These are phyloP conservation scores for Molossus alvarezi DNA, from an alignment of 2,797 vertebrate genomes.

Conservation along the genomic window DNA sequence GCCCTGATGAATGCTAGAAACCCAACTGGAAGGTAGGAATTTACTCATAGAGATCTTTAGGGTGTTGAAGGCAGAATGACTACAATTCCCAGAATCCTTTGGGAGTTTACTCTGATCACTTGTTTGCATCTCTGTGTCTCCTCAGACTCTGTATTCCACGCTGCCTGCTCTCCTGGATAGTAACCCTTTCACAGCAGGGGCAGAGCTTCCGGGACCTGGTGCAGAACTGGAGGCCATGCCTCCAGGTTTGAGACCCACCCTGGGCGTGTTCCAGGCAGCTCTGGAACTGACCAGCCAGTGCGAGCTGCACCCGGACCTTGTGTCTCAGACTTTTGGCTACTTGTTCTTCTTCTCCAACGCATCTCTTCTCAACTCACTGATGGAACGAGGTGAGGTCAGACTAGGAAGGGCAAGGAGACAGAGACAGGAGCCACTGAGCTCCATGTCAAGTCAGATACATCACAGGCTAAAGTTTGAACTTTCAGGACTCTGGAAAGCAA, in stretches of 20 bases:
- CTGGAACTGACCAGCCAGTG: conserved; percentile 94
- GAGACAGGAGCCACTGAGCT: background rate
- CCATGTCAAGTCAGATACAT: background rate
- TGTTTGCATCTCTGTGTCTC: conserved; percentile 54
- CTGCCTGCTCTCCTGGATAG: conserved; percentile 95
- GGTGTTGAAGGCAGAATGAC: background rate
- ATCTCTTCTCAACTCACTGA: conserved; percentile 95
- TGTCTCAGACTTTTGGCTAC: conserved; percentile 97
- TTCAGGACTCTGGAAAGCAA: background rate
- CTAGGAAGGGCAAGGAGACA: background rate
- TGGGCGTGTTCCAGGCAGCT: conserved; percentile 95
- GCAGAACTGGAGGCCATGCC: conserved; percentile 93
- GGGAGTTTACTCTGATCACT: background rate
- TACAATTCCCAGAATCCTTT: conserved; percentile 61
- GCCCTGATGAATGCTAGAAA: conserved; percentile 25
- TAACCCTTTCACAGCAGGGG: conserved; percentile 94
- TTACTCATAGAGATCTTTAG: background rate
- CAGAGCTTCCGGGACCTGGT: conserved; percentile 89
- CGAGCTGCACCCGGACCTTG: conserved; percentile 95
- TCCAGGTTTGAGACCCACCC: conserved; percentile 92
- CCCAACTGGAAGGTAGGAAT: background rate
- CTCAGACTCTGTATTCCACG: conserved; percentile 95
- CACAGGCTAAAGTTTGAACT: background rate
- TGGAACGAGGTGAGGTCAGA: conserved; percentile 94
- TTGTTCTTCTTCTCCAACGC: conserved; percentile 98